A percentile compares a stretch with the other conserved stretches of the same genome.
Evolutionary conservation across 2,797 vertebrate genomes (phyloP).

Genomic region (Bryconaethiops microstoma): DNA sequence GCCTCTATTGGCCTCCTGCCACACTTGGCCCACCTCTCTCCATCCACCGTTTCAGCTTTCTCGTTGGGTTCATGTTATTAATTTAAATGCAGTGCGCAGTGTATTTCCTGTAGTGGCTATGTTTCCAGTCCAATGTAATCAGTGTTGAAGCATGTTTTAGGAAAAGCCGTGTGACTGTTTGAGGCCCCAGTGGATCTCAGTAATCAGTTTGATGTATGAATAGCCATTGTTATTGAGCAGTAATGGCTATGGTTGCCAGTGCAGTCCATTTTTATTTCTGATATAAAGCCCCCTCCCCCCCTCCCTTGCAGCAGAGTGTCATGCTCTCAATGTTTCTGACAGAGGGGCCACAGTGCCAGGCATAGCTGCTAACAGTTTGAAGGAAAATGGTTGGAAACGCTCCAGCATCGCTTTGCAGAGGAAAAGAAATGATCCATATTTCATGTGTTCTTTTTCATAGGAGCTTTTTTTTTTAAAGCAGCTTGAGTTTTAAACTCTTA

Average conservation of each 20-base stretch:
- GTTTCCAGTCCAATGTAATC: constrained; percentile 64
- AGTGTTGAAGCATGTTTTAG: constrained; percentile 51
- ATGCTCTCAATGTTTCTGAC: constrained; percentile 47
- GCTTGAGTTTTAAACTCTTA: background rate
- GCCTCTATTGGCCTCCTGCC: constrained; percentile 35
- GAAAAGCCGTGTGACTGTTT: constrained; percentile 50
- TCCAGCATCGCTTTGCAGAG: constrained; percentile 15
- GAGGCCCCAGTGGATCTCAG: constrained; percentile 44
- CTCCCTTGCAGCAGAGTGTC: constrained; percentile 32
- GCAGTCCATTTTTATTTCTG: constrained; percentile 43
- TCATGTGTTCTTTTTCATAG: background rate
- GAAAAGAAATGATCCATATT: constrained; percentile 22
- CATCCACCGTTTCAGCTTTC: constrained; percentile 51
- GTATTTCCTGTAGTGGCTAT: constrained; percentile 65
- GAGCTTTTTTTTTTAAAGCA: too few species aligned
- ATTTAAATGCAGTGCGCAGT: constrained; percentile 62
- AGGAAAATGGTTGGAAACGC: constrained; percentile 14
- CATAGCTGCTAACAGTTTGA: constrained; percentile 42
- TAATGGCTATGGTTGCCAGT: constrained; percentile 53
- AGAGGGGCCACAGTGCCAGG: background rate
- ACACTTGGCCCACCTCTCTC: constrained; percentile 31
- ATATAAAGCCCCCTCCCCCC: constrained; percentile 16
- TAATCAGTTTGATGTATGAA: constrained; percentile 61
- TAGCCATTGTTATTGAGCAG: constrained; percentile 57
- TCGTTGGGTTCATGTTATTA: constrained; percentile 61